phyloP scores from a whole-genome alignment of 1,140 invertebrate species.

The Caenorhabditis brenneri region DNA sequence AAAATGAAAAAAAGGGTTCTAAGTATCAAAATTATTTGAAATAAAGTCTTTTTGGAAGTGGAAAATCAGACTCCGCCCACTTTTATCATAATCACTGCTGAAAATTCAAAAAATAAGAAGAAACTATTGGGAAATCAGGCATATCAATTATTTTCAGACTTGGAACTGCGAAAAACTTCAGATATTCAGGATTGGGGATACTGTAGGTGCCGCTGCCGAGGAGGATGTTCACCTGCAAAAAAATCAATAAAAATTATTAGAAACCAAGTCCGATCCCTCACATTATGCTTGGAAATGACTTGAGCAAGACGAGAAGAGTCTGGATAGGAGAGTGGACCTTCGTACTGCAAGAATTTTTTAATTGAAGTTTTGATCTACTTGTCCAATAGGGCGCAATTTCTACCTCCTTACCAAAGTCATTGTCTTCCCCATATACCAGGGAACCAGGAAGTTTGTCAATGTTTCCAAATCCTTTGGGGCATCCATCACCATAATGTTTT shows the following conservation, averaged over 20 bases:
- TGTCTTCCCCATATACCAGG: slow-evolving; percentile 25
- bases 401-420: not conserved
- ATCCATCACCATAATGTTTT: slow-evolving; percentile 3
- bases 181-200: slow-evolving; percentile 31
- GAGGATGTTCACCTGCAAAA: slow-evolving; percentile 1
- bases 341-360: slow-evolving; percentile 27
- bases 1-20: no score
- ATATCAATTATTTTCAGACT: not conserved
- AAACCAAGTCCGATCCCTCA: not conserved
- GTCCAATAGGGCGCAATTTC: not conserved
- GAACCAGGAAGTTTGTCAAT: not conserved
- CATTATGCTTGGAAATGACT: slow-evolving; percentile 50
- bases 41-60: no score
- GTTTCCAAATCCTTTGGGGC: not conserved
- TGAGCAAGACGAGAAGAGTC: slow-evolving; percentile 48
- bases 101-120: not conserved
- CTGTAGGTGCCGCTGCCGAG: not conserved
- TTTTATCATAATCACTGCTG: no score
- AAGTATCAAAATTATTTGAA: no score
- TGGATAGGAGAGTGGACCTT: slow-evolving; percentile 44
- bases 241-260: no score
- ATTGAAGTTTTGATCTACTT: not conserved
- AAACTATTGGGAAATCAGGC: not conserved
- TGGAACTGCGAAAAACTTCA: not conserved
- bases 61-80: no score